Evolutionary conservation across 1,140 invertebrate species (phyloP).

Genomic region (Eupeodes corollae): DNA sequence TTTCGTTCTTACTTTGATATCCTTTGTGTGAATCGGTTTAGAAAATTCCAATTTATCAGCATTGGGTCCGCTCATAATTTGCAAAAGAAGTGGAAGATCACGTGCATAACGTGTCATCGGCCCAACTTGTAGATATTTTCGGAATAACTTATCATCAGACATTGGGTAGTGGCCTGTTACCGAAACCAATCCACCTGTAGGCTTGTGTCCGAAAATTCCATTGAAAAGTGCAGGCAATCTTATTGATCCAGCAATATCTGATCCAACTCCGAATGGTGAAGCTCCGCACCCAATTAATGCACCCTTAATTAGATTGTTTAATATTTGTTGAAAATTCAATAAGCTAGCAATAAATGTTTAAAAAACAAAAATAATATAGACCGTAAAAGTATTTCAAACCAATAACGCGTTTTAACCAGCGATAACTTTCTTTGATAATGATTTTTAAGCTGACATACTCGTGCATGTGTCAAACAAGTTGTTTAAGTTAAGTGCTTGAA

Average conservation of each 20-base stretch:
- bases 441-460: no score
- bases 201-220: conserved; percentile 81
- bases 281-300: conserved; percentile 58
- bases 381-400: no score
- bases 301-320: conserved; percentile 42
- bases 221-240: conserved; percentile 73
- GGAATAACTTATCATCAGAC: conserved; percentile 38
- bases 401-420: no score
- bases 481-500: no score
- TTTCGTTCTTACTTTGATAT: conserved; percentile 41
- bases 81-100: conserved; percentile 60
- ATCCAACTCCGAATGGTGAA: conserved; percentile 67
- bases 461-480: no score
- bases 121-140: conserved; percentile 49
- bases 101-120: conserved; percentile 67
- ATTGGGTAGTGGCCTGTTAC: conserved; percentile 47
- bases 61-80: conserved; percentile 44
- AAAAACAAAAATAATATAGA: no score
- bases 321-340: no score
- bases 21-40: conserved; percentile 44
- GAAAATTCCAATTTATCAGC: conserved; percentile 31
- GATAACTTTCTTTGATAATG: no score
- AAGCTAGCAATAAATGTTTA: no score
- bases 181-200: conserved; percentile 50
- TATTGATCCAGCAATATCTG: conserved; percentile 79